Evolutionary conservation across 2,888 invertebrate species (phyloP).

Genomic region (Punctoribates punctum): DNA sequence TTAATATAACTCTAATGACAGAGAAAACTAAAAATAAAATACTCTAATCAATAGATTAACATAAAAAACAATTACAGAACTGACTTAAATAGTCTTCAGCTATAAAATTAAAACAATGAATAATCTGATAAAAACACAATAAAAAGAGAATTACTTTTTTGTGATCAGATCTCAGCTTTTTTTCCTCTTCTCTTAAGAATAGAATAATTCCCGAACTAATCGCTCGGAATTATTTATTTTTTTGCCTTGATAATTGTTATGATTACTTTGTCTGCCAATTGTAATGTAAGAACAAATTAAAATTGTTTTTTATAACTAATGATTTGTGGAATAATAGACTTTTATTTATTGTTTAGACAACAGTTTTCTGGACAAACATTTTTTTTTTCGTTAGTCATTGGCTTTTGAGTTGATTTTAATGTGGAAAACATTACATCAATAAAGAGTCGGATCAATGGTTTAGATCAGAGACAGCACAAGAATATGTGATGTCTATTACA

Average conservation of each 20-base stretch:
- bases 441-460: neutral
- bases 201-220: neutral
- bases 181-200: neutral
- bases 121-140: neutral
- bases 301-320: neutral
- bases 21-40: neutral
- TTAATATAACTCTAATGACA: neutral
- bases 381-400: neutral
- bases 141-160: neutral
- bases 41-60: neutral
- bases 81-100: neutral
- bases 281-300: neutral
- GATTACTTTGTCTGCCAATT: neutral
- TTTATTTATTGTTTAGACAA: slow-evolving; percentile 27
- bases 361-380: slow-evolving; percentile 6
- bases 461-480: neutral
- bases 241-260: neutral
- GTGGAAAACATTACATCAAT: neutral
- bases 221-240: neutral
- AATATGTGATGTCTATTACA: neutral
- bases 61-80: neutral
- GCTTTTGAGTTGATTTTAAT: neutral
- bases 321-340: neutral
- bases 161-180: neutral
- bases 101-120: neutral